Base-by-base conservation (phyloP, 2,888 invertebrate genomes). In the Actias luna region DNA sequence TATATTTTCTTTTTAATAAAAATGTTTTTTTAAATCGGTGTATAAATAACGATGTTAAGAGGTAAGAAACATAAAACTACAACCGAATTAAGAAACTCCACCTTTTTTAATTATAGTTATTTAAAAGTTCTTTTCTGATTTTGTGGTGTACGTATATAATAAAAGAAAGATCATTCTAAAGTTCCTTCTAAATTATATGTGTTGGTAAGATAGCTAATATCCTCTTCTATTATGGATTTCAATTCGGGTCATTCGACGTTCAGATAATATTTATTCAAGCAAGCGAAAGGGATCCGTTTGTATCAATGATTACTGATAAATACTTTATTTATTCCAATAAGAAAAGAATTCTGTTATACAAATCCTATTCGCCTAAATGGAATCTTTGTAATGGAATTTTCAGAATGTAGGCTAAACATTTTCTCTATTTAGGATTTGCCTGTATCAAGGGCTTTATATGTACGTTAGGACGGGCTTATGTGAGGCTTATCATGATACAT, bases 341-440 rank as follows among this genome's bases (percentile, higher is more conserved):
- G 29, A 59, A 62, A 31, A 25, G 42, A 58, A 58, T 42, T 58
- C 29, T 58, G 25, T 31, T 57, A 31, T 22, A 57, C 33, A 62
- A 62, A 62, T 62, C 61, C 61, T 62, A 62, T 62, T 62, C 27
- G 33, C 42, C 42, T 39, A 58, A 62, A 62, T 62, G 58, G 61
- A 62, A 62, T 57, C 57, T 46, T 18, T 16, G 57, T 62, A 58
- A 62, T 62, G 58, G 58, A 58, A 58, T 58, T 61, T 62, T 58
- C 57, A 58, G 33, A 29, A 55, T 27, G 29, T 57, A 42, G 29
- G 55, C 18, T 58, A 58, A 58, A 31, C 42, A 57, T 39, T 58
- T 62, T 33, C 36, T 31, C 39, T 31, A 27, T 61, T 27, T 60
- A 42, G 42, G 31, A 58, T 62, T 62, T 25, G 27, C 22, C 22